Conservation (phyloP, 2,888 invertebrate species). For the Netelia virgata region DNA sequence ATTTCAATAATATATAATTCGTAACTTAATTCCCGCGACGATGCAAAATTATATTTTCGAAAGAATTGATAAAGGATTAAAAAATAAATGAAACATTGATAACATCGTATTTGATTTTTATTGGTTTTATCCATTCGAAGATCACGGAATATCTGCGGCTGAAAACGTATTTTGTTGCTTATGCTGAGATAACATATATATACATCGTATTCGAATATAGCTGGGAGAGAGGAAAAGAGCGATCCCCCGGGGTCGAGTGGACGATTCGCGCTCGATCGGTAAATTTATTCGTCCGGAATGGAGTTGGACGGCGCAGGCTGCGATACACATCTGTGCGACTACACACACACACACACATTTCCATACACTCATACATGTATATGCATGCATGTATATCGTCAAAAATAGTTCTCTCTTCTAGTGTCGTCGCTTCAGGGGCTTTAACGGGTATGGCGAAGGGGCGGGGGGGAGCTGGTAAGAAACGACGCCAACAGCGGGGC, state of each 20-base stretch:
- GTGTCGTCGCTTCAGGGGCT: constrained; percentile 42
- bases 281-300: constrained; percentile 70
- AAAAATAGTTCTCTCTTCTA: constrained; percentile 51
- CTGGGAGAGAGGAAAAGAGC: constrained; percentile 53
- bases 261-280: constrained; percentile 70
- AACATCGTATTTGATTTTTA: not conserved
- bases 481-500: constrained; percentile 24
- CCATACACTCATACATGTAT: not conserved
- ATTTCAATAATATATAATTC: too few relatives aligned
- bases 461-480: not conserved
- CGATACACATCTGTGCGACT: constrained; percentile 47
- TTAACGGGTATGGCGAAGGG: constrained; percentile 5
- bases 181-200: constrained; percentile 26
- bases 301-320: constrained; percentile 55
- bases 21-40: too few relatives aligned
- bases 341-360: not conserved
- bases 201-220: not conserved
- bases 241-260: constrained; percentile 65
- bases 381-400: constrained; percentile 15
- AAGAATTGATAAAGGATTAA: not conserved
- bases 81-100: not conserved
- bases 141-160: constrained; percentile 29
- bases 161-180: constrained; percentile 27
- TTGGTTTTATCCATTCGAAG: not conserved
- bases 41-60: not conserved